Evolutionary conservation across 2,113 vertebrate genomes (phyloP), one percentile per base, ranked within the genome.

Genomic region (Tyrannus savana): DNA sequence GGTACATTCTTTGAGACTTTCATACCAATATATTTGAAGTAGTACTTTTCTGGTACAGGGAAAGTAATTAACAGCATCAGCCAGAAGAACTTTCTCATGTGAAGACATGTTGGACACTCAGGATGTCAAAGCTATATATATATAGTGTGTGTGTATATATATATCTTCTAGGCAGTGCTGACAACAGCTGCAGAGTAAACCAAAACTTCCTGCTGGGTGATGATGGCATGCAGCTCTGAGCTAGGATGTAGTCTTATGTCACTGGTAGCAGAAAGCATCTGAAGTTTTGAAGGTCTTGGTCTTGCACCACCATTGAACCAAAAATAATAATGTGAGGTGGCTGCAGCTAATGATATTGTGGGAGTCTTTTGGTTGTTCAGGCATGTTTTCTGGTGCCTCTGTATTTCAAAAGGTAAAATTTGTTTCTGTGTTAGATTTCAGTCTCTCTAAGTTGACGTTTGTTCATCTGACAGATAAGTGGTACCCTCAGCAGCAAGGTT

Each of bases 121-220:
- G 31, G 50, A 56, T 84, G 68, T 77, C 56, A 63, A 67, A 67
- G 16, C 7, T 87, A 11, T 66, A 27, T 41, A 12, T 59, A 1
- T 75, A 1, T 63, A 0, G 1, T 80, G 1, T 62, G 1, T 58
- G 1, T 77, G 0, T 81, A 4, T 53, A 22, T 47, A 19, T 6
- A 12, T 53, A 2, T 88, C 31, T 88, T 84, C 39, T 52, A 69
- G 76, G n/a, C 68, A 60, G 39, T 72, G 87, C 28, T 87, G 67
- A 81, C 59, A 92, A 52, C 79, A 89, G 19, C 64, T 93, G 37
- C 0, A 0, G 41, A 42, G 44, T 63, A 84, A 84, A 31, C 19
- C 49, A 59, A 76, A 81, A 53, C 63, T 90, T 86, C 82, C 79
- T 88, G n/a, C 28, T 53, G 59, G 68, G 41, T 59, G 71, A 67